Base-by-base conservation (phyloP, 2,797 vertebrate species). In the Heterohyrax brucei region DNA sequence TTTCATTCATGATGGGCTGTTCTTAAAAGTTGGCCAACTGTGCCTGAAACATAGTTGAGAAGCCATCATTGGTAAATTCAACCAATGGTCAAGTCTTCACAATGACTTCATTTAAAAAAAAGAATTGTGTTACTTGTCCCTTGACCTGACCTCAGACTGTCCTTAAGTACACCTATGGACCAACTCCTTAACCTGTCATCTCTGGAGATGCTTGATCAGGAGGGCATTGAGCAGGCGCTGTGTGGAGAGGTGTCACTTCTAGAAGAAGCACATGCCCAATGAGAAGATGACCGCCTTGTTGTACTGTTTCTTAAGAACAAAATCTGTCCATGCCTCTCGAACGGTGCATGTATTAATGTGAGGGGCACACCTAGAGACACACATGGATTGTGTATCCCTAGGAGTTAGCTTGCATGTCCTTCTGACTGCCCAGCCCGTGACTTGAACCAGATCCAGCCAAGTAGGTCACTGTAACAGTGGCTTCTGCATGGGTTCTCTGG, bases 31-130 rank as follows among this genome's bases (percentile, higher is more conserved):
- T 48, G 26, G 19, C 46, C 50, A 79, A 26, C 18, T 46, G 8
- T 79, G 89, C 50, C 18, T 56, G 62, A 89, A 94, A 66, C 30
- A 61, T 33, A 91, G 53, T 18, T 73, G 48, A 92, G 50, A 79
- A 75, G 16, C 30, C 12, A 28, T 46, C 89, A 28, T 66, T 84
- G 66, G 18, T 22, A 72, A 73, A 70, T 59, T 61, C 86, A 59
- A 75, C 44, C 28, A 22, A n/a, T 6, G 3, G 77, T 5, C 24
- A 56, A 56, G 18, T 56, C 53, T 56, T 56, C 12, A 68, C 16
- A 61, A 16, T 46, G 44, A 18, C 50, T 92, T 83, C 22, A 72
- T 81, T 61, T 21, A 21, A 78, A 62, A 64, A 80, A 68, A 50
- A n/a, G 18, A 14, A 56, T 56, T 7, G 3, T 1, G 26, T 66